phyloP scores from a whole-genome alignment of 2,888 invertebrate species.

The Aplocera efformata region DNA sequence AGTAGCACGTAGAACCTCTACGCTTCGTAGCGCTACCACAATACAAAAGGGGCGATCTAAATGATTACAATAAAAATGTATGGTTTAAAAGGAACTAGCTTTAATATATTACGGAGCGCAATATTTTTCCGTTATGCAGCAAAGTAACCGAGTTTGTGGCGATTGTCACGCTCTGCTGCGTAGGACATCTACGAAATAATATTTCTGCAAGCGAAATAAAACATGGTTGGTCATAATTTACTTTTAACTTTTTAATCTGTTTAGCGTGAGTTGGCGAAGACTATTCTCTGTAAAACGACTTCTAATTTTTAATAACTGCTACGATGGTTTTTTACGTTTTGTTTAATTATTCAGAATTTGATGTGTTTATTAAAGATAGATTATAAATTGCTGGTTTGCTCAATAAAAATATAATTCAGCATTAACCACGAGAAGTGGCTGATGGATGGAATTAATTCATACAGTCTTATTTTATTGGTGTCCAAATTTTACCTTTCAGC shows the following conservation, averaged over 20 bases:
- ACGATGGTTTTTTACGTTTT: conserved; percentile 11
- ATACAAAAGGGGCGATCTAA: conserved; percentile 19
- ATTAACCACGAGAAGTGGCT: too few species aligned
- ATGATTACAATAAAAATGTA: conserved; percentile 28
- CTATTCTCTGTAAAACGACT: conserved; percentile 23
- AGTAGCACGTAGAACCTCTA: conserved; percentile 28
- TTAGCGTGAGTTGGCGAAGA: conserved; percentile 29
- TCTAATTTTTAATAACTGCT: conserved; percentile 21
- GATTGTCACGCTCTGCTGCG: conserved; percentile 40
- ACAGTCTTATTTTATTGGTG: too few species aligned
- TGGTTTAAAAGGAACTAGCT: conserved; percentile 34
- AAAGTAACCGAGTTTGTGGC: conserved; percentile 37
- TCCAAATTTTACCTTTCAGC: too few species aligned
- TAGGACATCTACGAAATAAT: conserved; percentile 40
- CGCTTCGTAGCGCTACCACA: conserved; percentile 31
- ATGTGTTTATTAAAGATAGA: conserved; percentile 2
- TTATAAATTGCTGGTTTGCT: too few species aligned
- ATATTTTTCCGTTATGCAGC: conserved; percentile 31
- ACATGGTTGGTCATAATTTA: conserved; percentile 32
- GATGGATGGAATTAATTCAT: too few species aligned
- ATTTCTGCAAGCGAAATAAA: conserved; percentile 33
- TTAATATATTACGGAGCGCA: conserved; percentile 33
- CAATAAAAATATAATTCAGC: too few species aligned
- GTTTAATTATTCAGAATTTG: conserved; percentile 9
- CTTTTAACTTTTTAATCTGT: conserved; percentile 33